Base-by-base conservation (phyloP, 2,113 vertebrate genomes). In the Martes martes region DNA sequence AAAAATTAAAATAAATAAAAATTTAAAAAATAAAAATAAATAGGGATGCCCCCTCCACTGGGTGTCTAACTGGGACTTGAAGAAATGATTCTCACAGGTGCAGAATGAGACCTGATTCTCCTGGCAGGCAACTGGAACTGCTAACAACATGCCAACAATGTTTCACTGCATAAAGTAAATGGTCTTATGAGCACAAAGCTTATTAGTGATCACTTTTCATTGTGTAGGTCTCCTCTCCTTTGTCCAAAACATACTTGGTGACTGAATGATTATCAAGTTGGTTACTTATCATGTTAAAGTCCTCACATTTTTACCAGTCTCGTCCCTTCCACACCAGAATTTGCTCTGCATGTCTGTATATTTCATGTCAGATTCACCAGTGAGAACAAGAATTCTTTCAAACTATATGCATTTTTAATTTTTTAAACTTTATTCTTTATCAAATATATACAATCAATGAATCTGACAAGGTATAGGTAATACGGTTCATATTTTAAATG, bases 401-500 rank as follows among this genome's bases (percentile, higher is more conserved):
- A 92, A 80, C 3, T 74, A n/a, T 16, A 33, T 81, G 9, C 28
- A 67, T 80, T 85, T 85, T 92, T 18, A 65, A 81, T 94, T 87
- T 76, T 79, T 92, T 6, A 59, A 45, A 6, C 19, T 82, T 42
- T 59, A 24, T 80, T n/a, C 2, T 81, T 79, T 73, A 95, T 95
- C 9, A 93, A 73, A 65, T 90, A 10, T 42, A 90, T 73, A 0
- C 11, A 91, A 73, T 63, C 79, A 95, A 94, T 93, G 31, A 45
- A 13, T 81, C 5, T 82, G 57, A 74, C 6, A 50, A 97, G 15
- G 23, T 28, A 76, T 89, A 80, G 47, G 79, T 61, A 59, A 65
- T 67, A 78, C 83, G 16, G 16, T 91, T 93, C 13, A 59, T 5
- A 79, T 86, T 96, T 86, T 63, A 95, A 94, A 55, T 91, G 45